Conservation (phyloP, 2,888 invertebrate genomes). For the Tiliacea citrago region DNA sequence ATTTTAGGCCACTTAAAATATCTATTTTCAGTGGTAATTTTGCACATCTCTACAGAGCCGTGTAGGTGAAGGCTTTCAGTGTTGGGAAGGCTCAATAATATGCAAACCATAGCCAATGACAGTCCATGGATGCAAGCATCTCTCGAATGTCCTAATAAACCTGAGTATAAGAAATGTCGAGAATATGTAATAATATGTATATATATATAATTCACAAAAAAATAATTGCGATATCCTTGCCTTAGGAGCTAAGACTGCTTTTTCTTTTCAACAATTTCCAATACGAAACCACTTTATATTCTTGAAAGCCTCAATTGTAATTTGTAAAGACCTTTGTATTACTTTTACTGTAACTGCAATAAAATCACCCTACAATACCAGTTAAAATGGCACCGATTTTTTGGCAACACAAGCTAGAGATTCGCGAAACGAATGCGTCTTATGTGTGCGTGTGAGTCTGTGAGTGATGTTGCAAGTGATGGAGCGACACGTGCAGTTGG, state of each 20-base stretch:
- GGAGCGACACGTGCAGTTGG: slow-evolving; percentile 37
- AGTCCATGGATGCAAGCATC: background rate
- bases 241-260: background rate
- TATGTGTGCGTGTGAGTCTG: slow-evolving; percentile 27
- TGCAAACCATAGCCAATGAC: background rate
- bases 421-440: slow-evolving; percentile 23
- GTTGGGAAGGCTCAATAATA: background rate
- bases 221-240: too few species aligned
- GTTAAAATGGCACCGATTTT: background rate
- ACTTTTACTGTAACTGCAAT: background rate
- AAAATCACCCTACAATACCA: background rate
- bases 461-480: slow-evolving; percentile 55
- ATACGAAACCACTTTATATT: background rate
- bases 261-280: background rate
- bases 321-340: background rate
- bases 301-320: background rate
- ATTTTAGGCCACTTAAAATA: background rate
- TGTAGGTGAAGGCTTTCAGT: background rate
- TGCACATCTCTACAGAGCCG: background rate
- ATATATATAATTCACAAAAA: too few species aligned
- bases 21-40: background rate
- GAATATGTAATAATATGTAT: too few species aligned
- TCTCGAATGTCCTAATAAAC: background rate
- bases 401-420: slow-evolving; percentile 48
- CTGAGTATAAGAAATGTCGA: too few species aligned